phyloP scores from a whole-genome alignment of 1,140 invertebrate species.

The Anadara kagoshimensis region DNA sequence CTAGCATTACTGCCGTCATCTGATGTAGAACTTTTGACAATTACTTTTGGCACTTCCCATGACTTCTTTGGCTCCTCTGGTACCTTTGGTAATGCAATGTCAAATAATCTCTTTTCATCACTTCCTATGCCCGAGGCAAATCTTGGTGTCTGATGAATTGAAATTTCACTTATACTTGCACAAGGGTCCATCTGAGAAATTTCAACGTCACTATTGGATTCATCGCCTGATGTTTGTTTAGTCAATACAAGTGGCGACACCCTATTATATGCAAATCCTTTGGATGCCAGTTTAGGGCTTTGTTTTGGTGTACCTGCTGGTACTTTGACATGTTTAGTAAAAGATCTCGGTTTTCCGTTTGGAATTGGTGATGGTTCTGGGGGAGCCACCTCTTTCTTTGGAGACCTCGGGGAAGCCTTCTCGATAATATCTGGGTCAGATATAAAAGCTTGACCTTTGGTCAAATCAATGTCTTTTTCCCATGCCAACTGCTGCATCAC shows the following conservation, averaged over 20 bases:
- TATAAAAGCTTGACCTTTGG: conserved; percentile 56
- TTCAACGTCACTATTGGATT: conserved; percentile 28
- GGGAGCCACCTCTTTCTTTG: conserved; percentile 22
- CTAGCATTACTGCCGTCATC: conserved; percentile 18
- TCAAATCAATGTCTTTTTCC: conserved; percentile 69
- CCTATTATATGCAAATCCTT: conserved; percentile 27
- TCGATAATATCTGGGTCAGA: conserved; percentile 47
- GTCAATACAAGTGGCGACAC: conserved; percentile 24
- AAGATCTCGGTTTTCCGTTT: conserved; percentile 33
- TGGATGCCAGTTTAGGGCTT: conserved; percentile 41
- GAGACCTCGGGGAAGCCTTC: conserved; percentile 21
- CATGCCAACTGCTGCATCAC: conserved; percentile 68
- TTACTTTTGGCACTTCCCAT: conserved; percentile 41
- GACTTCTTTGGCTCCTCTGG: conserved; percentile 18
- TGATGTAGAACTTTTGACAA: neutral
- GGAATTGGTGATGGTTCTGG: conserved; percentile 15
- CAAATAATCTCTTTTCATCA: conserved; percentile 5
- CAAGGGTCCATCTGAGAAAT: neutral
- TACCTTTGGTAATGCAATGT: neutral
- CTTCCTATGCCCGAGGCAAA: neutral
- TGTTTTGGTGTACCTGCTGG: conserved; percentile 51
- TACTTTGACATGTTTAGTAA: conserved; percentile 52
- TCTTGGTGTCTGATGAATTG: conserved; percentile 4
- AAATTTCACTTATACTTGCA: neutral
- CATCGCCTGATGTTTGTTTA: conserved; percentile 23